Evolutionary conservation across 2,888 invertebrate species (phyloP).

Genomic region (Fissipunctia ypsillon): DNA sequence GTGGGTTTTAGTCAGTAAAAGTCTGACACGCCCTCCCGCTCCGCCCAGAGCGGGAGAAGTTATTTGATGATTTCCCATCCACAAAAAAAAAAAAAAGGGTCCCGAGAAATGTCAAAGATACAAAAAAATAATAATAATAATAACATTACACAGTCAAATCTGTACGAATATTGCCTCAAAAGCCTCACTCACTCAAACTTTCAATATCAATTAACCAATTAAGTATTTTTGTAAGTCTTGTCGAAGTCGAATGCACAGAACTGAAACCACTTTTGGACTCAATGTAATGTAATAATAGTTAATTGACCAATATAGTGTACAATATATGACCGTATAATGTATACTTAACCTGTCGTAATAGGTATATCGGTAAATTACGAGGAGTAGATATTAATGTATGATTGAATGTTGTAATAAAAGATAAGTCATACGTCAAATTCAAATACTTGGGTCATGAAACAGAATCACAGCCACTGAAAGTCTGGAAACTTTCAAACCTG

Average conservation of each 20-base stretch:
- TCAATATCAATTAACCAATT: slow-evolving; percentile 30
- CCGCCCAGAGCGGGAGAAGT: too few species aligned
- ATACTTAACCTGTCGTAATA: neutral
- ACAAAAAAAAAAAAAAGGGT: too few species aligned
- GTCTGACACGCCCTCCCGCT: too few species aligned
- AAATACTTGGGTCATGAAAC: neutral
- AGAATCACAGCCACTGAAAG: neutral
- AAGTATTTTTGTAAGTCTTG: slow-evolving; percentile 25
- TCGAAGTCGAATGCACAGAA: slow-evolving; percentile 16
- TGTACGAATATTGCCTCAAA: slow-evolving; percentile 29
- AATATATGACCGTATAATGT: neutral
- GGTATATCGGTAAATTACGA: neutral
- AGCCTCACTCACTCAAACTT: slow-evolving; percentile 42
- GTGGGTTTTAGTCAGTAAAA: too few species aligned
- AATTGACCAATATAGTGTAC: slow-evolving; percentile 10
- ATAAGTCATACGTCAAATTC: neutral
- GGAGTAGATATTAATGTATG: neutral
- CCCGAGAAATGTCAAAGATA: too few species aligned
- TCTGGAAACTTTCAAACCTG: neutral
- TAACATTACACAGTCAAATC: slow-evolving; percentile 12
- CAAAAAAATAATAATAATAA: too few species aligned
- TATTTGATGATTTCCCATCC: too few species aligned
- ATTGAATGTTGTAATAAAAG: neutral
- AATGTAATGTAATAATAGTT: slow-evolving; percentile 16
- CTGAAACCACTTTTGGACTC: slow-evolving; percentile 31